Conservation (phyloP, 2,888 invertebrate genomes). For the Meliscaeva auricollis region DNA sequence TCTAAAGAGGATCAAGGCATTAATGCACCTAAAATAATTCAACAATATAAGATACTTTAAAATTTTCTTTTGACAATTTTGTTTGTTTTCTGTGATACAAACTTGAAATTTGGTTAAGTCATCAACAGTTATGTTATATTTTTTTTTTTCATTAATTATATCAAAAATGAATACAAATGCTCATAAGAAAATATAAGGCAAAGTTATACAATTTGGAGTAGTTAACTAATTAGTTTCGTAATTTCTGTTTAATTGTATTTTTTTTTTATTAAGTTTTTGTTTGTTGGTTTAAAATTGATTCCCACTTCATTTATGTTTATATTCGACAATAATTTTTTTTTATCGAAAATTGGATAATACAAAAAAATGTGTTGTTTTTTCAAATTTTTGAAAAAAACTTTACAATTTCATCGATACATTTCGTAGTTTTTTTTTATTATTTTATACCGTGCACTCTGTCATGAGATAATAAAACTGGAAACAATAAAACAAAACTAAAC, state of each 20-base stretch:
- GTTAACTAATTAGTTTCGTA: conserved; percentile 18
- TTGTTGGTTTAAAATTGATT: conserved; percentile 50
- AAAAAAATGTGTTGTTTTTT: background rate
- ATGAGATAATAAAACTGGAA: background rate
- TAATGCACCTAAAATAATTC: no score
- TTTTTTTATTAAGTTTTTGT: conserved; percentile 1
- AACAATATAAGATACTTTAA: no score
- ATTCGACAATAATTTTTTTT: background rate
- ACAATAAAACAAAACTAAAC: background rate
- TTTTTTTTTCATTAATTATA: background rate
- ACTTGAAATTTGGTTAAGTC: background rate
- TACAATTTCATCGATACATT: background rate
- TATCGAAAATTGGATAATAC: background rate
- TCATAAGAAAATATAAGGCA: conserved; percentile 32
- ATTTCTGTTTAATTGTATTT: conserved; percentile 21
- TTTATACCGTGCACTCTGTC: background rate
- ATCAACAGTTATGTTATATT: background rate
- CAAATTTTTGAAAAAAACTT: background rate
- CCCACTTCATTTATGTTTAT: background rate
- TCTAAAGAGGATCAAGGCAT: no score
- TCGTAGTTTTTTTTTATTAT: background rate
- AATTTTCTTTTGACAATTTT: no score
- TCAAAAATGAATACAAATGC: conserved; percentile 14
- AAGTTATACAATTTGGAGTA: conserved; percentile 46
- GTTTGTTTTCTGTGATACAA: background rate